A percentile compares a stretch with the other conserved stretches of the same genome.
These are phyloP conservation scores for Lichenostomus cassidix DNA, from an alignment of 2,113 vertebrate species.

Conservation along the genomic window DNA sequence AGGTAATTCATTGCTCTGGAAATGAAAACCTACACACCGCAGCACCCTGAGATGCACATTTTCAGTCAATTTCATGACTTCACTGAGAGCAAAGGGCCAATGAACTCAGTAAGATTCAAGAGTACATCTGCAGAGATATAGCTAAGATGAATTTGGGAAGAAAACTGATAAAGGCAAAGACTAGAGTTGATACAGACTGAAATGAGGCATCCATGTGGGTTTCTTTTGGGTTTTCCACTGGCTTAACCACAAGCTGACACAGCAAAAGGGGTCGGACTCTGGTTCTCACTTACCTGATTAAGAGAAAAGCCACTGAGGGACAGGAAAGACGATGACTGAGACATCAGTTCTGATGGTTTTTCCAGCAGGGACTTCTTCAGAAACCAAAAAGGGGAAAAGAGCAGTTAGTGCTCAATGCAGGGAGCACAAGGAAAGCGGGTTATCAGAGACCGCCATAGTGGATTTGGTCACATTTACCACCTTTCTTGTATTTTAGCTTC, in stretches of 20 bases:
- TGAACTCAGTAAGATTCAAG: background rate
- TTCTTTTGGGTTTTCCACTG: background rate
- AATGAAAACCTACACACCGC: background rate
- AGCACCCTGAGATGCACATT: background rate
- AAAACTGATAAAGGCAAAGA: background rate
- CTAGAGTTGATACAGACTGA: background rate
- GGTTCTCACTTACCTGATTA: conserved; percentile 82
- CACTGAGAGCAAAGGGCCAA: background rate
- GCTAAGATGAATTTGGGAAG: background rate
- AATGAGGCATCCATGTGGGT: background rate
- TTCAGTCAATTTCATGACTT: background rate
- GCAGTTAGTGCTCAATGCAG: background rate
- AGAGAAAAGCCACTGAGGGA: conserved; percentile 91
- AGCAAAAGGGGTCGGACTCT: background rate
- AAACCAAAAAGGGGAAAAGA: conserved; percentile 7
- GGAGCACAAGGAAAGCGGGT: background rate
- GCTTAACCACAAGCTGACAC: background rate
- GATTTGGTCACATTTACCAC: background rate
- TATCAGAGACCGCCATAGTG: background rate
- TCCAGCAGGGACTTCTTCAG: conserved; percentile 88
- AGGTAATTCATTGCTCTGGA: background rate
- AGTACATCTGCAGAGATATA: background rate
- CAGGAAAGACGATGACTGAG: conserved; percentile 88
- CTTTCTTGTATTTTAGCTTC: background rate
- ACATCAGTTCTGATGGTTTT: conserved; percentile 84